Evolutionary conservation across 92 coral and sea anemone genomes (phyloP).

Genomic region (Porites evermanni): DNA sequence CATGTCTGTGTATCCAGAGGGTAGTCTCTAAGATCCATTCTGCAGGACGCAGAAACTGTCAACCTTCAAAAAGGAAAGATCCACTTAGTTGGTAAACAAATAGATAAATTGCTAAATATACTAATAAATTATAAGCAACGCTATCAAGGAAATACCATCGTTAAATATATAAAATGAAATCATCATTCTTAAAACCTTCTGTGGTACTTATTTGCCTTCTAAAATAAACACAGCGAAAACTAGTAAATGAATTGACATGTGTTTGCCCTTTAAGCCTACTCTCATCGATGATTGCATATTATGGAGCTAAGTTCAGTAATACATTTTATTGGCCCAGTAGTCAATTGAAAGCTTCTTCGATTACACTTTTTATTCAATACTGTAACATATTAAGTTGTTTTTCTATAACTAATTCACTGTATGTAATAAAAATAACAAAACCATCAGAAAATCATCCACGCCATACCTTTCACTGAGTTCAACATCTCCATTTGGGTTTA

Average conservation of each 20-base stretch:
- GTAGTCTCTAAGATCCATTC: conserved; percentile 86
- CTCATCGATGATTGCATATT: no score
- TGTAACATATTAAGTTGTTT: no score
- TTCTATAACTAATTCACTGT: not conserved
- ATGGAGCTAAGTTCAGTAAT: no score
- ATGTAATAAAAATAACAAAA: not conserved
- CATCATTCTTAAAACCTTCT: no score
- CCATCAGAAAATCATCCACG: not conserved
- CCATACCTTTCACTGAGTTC: conserved; percentile 92
- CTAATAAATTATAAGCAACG: not conserved
- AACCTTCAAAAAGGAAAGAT: conserved; percentile 51
- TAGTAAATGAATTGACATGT: no score
- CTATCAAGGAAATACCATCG: not conserved
- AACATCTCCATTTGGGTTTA: conserved; percentile 78
- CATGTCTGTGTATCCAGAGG: conserved; percentile 94
- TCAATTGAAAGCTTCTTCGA: no score
- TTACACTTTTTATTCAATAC: no score
- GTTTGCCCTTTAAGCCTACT: no score
- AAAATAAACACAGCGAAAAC: no score
- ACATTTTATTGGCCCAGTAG: no score
- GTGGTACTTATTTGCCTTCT: no score
- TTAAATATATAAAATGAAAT: not conserved
- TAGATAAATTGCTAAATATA: no score
- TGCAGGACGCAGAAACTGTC: conserved; percentile 92
- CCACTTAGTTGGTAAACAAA: not conserved